These are phyloP conservation scores for Cephus cinctus DNA, from an alignment of 1,140 invertebrate genomes.

Conservation along the genomic window DNA sequence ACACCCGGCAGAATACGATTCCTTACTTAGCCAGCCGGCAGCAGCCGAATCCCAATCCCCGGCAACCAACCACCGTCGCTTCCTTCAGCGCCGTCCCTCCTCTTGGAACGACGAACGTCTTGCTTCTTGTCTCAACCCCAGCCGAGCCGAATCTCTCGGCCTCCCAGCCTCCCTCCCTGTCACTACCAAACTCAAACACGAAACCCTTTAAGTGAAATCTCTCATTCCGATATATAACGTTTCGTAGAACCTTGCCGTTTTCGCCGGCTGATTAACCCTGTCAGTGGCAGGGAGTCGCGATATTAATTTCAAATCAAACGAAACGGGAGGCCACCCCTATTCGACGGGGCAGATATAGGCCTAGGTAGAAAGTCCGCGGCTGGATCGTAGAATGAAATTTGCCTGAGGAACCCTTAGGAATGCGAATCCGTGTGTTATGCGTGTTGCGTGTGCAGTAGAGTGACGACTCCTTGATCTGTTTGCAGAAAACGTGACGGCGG, in stretches of 20 bases:
- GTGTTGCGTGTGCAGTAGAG: constrained; percentile 10
- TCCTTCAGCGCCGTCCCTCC: constrained; percentile 45
- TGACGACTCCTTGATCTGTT: constrained; percentile 19
- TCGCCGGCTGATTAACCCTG: constrained; percentile 54
- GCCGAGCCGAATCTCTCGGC: constrained; percentile 8
- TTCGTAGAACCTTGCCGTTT: constrained; percentile 41
- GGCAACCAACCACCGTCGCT: too few species aligned
- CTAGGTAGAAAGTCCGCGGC: background rate
- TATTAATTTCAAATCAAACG: constrained; percentile 56
- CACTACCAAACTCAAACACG: constrained; percentile 56
- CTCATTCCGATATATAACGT: constrained; percentile 55
- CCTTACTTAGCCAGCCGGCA: constrained; percentile 42
- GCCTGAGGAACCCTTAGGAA: background rate
- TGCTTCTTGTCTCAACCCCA: constrained; percentile 10
- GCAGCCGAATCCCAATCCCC: too few species aligned
- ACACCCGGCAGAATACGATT: constrained; percentile 48
- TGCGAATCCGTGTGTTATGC: background rate
- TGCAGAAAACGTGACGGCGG: constrained; percentile 46
- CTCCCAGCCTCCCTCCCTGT: constrained; percentile 42
- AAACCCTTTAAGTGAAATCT: constrained; percentile 59
- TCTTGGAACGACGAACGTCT: constrained; percentile 18
- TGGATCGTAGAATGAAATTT: background rate
- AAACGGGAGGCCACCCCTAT: constrained; percentile 17
- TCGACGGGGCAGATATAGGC: background rate
- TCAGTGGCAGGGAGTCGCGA: constrained; percentile 54